A percentile compares a stretch with the other conserved stretches of the same genome.
Evolutionary conservation across 2,113 vertebrate genomes (phyloP).

Genomic region (Centrocercus urophasianus): DNA sequence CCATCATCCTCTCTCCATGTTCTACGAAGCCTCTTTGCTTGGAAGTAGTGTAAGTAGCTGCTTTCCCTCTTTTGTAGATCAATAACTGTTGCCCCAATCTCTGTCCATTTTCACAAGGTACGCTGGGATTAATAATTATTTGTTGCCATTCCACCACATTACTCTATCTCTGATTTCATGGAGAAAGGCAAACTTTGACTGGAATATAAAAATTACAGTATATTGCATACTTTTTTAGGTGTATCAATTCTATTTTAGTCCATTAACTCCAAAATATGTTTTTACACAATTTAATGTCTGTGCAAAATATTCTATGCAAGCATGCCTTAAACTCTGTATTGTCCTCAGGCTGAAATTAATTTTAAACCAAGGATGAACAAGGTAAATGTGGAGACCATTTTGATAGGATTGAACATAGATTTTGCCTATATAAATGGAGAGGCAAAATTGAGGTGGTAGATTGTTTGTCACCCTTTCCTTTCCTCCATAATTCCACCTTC

Average conservation of each 20-base stretch:
- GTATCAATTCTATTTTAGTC: background rate
- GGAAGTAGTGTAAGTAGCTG: background rate
- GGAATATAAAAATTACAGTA: background rate
- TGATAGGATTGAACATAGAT: background rate
- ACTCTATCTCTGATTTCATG: background rate
- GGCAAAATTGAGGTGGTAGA: background rate
- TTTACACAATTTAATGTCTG: background rate
- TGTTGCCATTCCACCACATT: background rate
- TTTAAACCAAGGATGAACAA: background rate
- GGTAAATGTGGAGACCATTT: fast-evolving
- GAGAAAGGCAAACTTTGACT: background rate
- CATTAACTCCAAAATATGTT: background rate
- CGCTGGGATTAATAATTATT: background rate
- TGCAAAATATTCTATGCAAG: background rate
- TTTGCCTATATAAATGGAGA: background rate
- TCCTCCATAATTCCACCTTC: background rate
- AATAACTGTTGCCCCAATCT: background rate
- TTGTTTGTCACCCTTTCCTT: background rate
- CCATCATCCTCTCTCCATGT: background rate
- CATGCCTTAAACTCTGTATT: background rate
- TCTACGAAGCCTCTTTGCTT: background rate
- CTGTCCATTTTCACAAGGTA: background rate
- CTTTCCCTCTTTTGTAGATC: background rate
- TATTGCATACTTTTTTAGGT: background rate
- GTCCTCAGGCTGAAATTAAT: background rate